Evolutionary conservation across 2,888 invertebrate genomes (phyloP).

Genomic region (Papilio demoleus): DNA sequence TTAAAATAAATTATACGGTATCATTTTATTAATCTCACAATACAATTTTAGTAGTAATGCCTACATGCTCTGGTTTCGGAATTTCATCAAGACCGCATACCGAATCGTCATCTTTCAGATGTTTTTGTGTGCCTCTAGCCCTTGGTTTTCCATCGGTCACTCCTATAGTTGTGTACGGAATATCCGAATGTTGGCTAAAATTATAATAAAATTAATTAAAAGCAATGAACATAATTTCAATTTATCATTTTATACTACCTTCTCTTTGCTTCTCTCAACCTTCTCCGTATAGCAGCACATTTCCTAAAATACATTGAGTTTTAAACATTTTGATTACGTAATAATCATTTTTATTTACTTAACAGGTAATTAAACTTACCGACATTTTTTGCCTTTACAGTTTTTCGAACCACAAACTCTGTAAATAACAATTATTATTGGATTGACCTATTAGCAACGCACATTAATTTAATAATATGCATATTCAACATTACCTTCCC

Average conservation of each 20-base stretch:
- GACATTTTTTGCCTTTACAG: constrained; percentile 63
- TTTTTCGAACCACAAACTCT: constrained; percentile 61
- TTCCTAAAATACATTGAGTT: constrained; percentile 29
- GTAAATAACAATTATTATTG: constrained; percentile 48
- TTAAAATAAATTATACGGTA: neutral
- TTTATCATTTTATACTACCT: constrained; percentile 24
- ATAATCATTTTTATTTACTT: constrained; percentile 1
- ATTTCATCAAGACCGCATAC: constrained; percentile 72
- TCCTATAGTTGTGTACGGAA: constrained; percentile 49
- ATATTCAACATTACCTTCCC: constrained; percentile 56
- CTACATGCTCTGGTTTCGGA: constrained; percentile 70
- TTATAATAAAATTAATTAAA: constrained; percentile 17
- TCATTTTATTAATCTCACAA: neutral
- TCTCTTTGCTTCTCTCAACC: constrained; percentile 23
- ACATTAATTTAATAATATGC: neutral
- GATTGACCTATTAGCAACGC: constrained; percentile 26
- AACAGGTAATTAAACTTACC: constrained; percentile 53
- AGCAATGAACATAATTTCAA: neutral
- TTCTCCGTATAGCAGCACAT: constrained; percentile 25
- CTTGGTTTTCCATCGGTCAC: constrained; percentile 63
- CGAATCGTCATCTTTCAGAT: constrained; percentile 58
- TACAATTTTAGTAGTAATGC: constrained; percentile 31
- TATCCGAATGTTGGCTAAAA: constrained; percentile 45
- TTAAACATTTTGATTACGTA: constrained; percentile 4
- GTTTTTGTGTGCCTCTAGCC: constrained; percentile 54